These are phyloP conservation scores for Pitangus sulphuratus DNA, from an alignment of 2,797 vertebrate genomes.

Conservation along the genomic window DNA sequence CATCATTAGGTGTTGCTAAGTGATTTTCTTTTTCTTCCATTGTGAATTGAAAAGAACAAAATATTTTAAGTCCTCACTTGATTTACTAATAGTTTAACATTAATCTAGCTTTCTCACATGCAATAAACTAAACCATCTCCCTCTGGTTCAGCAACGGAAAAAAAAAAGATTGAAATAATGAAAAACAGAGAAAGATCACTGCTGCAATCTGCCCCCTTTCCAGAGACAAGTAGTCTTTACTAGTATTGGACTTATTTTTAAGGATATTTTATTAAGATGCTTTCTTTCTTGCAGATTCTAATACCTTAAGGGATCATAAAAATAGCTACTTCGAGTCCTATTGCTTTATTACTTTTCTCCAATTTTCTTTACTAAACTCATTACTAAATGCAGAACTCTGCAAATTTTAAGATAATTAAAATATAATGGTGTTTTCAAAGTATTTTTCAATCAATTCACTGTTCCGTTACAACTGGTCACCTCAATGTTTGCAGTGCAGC, in stretches of 20 bases:
- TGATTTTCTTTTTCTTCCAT: neutral
- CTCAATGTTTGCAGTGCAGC: neutral
- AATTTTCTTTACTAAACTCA: neutral
- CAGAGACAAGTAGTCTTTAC: neutral
- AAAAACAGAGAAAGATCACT: neutral
- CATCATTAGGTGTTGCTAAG: conserved; percentile 13
- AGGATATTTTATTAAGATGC: neutral
- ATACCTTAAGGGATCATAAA: neutral
- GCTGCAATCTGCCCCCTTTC: neutral
- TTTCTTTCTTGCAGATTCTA: neutral
- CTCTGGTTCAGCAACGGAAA: neutral
- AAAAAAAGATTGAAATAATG: neutral
- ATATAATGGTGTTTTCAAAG: neutral
- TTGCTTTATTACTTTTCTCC: neutral
- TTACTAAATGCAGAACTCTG: neutral
- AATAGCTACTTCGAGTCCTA: neutral
- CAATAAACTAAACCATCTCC: neutral
- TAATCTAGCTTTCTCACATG: neutral
- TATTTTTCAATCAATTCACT: neutral
- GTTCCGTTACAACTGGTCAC: neutral
- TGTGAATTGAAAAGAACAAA: conserved; percentile 6
- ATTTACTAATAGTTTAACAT: neutral
- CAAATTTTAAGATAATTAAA: neutral
- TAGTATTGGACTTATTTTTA: neutral
- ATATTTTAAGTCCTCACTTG: neutral